Conservation (phyloP, 2,797 vertebrate species). For the Microcaecilia unicolor region DNA sequence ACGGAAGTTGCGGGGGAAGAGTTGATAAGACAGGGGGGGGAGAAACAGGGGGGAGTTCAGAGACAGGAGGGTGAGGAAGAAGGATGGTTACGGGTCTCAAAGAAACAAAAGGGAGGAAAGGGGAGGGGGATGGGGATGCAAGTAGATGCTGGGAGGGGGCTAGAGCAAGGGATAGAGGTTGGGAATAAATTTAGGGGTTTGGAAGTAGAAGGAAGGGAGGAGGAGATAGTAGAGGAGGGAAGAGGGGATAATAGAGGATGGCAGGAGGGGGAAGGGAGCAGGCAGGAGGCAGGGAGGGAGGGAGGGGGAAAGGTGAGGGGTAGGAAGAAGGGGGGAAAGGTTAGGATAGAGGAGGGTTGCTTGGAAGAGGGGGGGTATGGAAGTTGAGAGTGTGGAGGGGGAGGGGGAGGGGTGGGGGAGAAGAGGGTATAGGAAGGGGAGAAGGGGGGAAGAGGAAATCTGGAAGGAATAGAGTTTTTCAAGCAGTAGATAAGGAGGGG, state of each 20-base stretch:
- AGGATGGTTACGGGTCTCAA: too few species aligned
- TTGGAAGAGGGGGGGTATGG: neutral
- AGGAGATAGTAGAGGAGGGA: too few species aligned
- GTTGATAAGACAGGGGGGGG: neutral
- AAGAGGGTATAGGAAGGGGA: neutral
- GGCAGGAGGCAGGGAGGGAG: too few species aligned
- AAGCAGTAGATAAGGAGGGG: neutral
- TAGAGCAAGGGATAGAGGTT: neutral
- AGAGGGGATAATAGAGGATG: too few species aligned
- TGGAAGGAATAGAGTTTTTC: neutral
- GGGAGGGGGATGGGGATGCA: neutral
- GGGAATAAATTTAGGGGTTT: too few species aligned
- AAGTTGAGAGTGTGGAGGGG: neutral
- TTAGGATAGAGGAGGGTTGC: too few species aligned
- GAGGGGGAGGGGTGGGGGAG: neutral
- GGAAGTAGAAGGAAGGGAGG: too few species aligned
- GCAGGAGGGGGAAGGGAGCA: too few species aligned
- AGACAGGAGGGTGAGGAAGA: too few species aligned
- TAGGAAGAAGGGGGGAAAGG: too few species aligned
- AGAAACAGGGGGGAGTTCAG: rapidly evolving
- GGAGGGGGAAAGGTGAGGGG: too few species aligned
- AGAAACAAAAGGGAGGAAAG: neutral
- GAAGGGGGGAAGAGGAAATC: neutral
- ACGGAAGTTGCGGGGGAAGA: neutral
- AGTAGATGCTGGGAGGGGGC: neutral